These are phyloP conservation scores for Dynastes maya DNA, from an alignment of 2,888 invertebrate genomes.

Conservation along the genomic window DNA sequence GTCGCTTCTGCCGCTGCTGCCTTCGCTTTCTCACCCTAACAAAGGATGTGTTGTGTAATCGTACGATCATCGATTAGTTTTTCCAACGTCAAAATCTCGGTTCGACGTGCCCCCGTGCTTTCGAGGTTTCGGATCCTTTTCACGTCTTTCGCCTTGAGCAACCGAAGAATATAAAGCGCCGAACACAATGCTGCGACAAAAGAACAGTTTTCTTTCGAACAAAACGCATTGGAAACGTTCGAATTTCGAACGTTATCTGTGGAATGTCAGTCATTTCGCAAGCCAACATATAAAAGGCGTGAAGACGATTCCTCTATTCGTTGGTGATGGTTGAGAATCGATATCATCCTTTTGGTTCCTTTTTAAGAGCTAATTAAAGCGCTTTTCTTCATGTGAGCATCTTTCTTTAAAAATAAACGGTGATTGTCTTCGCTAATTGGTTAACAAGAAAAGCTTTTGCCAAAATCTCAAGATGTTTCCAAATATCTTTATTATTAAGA, in stretches of 20 bases:
- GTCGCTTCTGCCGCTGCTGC: neutral
- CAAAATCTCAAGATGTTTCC: no score
- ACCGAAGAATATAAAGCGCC: constrained; percentile 4
- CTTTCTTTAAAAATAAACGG: no score
- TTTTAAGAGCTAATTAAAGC: no score
- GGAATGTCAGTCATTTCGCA: neutral
- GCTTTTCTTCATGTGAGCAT: no score
- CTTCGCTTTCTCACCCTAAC: constrained; percentile 16
- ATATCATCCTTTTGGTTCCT: no score
- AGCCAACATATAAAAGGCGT: neutral
- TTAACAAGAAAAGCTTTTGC: no score
- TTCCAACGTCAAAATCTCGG: constrained; percentile 19
- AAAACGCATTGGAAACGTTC: neutral
- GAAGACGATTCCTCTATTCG: neutral
- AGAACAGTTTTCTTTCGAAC: constrained; percentile 13
- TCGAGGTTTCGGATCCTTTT: constrained; percentile 8
- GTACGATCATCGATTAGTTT: constrained; percentile 40
- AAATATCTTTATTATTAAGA: no score
- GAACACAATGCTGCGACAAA: constrained; percentile 25
- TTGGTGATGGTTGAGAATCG: no score
- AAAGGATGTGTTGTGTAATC: constrained; percentile 38
- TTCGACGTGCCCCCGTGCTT: neutral
- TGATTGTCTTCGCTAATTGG: no score
- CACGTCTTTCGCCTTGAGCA: constrained; percentile 5
- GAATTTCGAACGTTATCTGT: constrained; percentile 10